These are phyloP conservation scores for Podarcis siculus DNA, from an alignment of 2,797 vertebrate species.

Conservation along the genomic window DNA sequence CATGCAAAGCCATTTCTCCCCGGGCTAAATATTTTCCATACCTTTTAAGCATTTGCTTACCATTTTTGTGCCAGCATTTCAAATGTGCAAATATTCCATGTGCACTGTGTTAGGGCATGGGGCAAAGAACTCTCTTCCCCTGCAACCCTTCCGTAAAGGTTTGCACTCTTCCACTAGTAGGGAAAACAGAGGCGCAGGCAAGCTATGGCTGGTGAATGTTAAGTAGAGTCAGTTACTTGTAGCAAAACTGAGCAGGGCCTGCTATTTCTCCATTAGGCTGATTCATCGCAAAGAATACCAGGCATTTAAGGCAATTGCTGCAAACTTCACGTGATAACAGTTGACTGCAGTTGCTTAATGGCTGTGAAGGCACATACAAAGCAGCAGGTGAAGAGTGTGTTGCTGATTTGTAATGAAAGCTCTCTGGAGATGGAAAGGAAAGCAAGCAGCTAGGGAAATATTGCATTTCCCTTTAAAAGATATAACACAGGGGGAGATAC, in stretches of 20 bases:
- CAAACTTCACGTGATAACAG: constrained; percentile 47
- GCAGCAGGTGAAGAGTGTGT: constrained; percentile 51
- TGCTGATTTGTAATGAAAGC: neutral
- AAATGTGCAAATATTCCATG: constrained; percentile 5
- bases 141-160: constrained; percentile 37
- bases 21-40: neutral
- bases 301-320: constrained; percentile 57
- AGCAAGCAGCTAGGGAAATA: neutral
- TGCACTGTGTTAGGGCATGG: neutral
- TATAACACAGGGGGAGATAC: neutral
- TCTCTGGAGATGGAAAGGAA: neutral
- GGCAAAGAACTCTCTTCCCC: constrained; percentile 42
- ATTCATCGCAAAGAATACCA: constrained; percentile 58
- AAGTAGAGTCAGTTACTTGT: constrained; percentile 54
- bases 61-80: constrained; percentile 10
- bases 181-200: constrained; percentile 53
- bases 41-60: neutral
- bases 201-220: constrained; percentile 65
- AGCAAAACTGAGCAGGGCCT: constrained; percentile 32
- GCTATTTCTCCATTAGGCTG: constrained; percentile 55
- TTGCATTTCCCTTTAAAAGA: neutral
- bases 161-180: constrained; percentile 61
- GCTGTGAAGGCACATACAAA: constrained; percentile 8
- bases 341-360: constrained; percentile 44
- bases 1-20: neutral